These are phyloP conservation scores for Drosophila orosa DNA, from an alignment of 1,140 invertebrate species.

Conservation along the genomic window DNA sequence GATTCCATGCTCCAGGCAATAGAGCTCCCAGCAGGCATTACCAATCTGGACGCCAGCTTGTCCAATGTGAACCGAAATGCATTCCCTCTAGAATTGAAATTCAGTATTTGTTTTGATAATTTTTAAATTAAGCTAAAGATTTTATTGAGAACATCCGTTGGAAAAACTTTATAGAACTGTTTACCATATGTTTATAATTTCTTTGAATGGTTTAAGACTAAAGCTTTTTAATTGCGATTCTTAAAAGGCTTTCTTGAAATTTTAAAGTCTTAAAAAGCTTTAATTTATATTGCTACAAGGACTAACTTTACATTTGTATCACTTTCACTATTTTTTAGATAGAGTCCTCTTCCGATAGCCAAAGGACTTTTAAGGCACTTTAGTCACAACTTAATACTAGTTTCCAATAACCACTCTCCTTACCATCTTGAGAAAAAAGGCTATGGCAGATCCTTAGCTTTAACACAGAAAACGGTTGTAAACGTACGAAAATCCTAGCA, in stretches of 20 bases:
- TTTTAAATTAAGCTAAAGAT: neutral
- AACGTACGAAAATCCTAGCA: constrained; percentile 33
- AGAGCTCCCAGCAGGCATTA: constrained; percentile 88
- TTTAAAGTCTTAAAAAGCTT: no score
- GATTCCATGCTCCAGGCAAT: constrained; percentile 91
- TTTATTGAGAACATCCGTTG: neutral
- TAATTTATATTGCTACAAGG: neutral
- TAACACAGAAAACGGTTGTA: constrained; percentile 10
- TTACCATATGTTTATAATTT: constrained; percentile 8
- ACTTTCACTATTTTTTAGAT: neutral
- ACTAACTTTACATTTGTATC: neutral
- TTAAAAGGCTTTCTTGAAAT: neutral
- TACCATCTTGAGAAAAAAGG: constrained; percentile 23
- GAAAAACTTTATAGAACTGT: neutral
- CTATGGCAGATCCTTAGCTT: neutral
- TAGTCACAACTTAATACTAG: neutral
- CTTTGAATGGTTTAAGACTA: neutral
- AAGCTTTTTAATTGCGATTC: no score
- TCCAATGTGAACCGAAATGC: constrained; percentile 88
- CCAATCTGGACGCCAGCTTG: constrained; percentile 92
- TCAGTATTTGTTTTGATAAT: no score
- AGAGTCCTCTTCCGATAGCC: neutral
- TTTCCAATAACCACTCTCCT: neutral
- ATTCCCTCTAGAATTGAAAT: constrained; percentile 85
- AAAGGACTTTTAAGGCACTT: neutral